phyloP scores from a whole-genome alignment of 2,888 invertebrate species.

The Nebria salina region DNA sequence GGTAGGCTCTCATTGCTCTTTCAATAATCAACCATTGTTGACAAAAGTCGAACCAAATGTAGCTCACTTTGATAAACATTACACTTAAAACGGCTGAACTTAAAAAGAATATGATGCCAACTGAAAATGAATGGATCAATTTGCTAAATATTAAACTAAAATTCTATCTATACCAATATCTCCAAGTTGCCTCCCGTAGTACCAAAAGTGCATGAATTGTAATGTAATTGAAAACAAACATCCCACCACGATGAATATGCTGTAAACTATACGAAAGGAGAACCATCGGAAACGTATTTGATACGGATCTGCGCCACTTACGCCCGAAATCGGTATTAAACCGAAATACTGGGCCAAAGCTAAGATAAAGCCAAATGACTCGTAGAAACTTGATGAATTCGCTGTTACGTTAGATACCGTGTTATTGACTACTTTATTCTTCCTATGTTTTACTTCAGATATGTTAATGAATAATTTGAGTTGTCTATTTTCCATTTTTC shows the following conservation, averaged over 20 bases:
- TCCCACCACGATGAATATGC: constrained; percentile 52
- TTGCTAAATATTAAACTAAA: not conserved
- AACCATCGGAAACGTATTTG: constrained; percentile 54
- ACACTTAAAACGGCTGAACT: too few species aligned
- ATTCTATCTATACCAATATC: constrained; percentile 11
- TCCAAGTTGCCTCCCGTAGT: constrained; percentile 16
- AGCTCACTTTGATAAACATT: too few species aligned
- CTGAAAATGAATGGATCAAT: not conserved
- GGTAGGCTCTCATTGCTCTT: not conserved
- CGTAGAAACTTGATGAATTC: constrained; percentile 49
- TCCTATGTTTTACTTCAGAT: too few species aligned
- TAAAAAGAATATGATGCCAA: too few species aligned
- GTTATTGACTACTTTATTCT: too few species aligned
- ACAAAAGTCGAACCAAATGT: not conserved
- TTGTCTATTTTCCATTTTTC: too few species aligned
- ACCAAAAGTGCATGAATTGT: constrained; percentile 15
- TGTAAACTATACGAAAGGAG: constrained; percentile 52
- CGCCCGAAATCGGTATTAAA: constrained; percentile 55
- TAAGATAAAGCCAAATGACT: constrained; percentile 53
- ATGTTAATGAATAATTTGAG: too few species aligned
- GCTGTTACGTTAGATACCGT: too few species aligned
- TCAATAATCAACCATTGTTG: constrained; percentile 2
- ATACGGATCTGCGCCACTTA: constrained; percentile 49
- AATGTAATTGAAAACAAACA: constrained; percentile 49
- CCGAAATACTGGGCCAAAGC: constrained; percentile 56